phyloP scores from a whole-genome alignment of 2,888 invertebrate species.

The Drosophila aldrichi region DNA sequence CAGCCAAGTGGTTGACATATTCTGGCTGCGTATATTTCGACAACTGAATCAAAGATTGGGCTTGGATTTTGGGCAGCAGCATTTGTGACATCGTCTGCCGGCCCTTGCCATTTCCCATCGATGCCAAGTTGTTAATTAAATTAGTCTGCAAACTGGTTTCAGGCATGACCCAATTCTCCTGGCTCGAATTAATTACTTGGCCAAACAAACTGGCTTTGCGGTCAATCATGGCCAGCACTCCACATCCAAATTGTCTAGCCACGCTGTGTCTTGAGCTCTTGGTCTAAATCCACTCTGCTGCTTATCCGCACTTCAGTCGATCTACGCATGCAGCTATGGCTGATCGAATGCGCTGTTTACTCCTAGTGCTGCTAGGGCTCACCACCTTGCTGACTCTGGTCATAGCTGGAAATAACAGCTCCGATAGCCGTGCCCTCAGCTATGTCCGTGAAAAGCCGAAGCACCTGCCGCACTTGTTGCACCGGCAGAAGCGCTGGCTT shows the following conservation, averaged over 20 bases:
- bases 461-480: conserved; percentile 47
- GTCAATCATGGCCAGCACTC: conserved; percentile 26
- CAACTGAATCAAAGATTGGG: conserved; percentile 58
- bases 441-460: conserved; percentile 43
- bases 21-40: conserved; percentile 37
- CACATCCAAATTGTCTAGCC: conserved; percentile 48
- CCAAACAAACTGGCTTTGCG: conserved; percentile 53
- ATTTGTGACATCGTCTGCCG: conserved; percentile 1
- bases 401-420: conserved; percentile 11
- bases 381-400: conserved; percentile 20
- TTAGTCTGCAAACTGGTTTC: conserved; percentile 48
- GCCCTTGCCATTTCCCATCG: conserved; percentile 20
- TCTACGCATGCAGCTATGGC: conserved; percentile 38
- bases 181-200: conserved; percentile 41
- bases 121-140: conserved; percentile 71
- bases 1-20: conserved; percentile 58
- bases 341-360: conserved; percentile 17
- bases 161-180: conserved; percentile 45
- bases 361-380: conserved; percentile 16
- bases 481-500: conserved; percentile 78
- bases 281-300: conserved; percentile 13
- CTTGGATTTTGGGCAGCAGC: conserved; percentile 10
- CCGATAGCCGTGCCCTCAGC: conserved; percentile 42
- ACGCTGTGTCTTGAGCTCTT: conserved; percentile 36
- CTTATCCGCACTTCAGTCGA: conserved; percentile 41